Conservation (phyloP, 1,140 invertebrate species). For the Sinella curviseta region DNA sequence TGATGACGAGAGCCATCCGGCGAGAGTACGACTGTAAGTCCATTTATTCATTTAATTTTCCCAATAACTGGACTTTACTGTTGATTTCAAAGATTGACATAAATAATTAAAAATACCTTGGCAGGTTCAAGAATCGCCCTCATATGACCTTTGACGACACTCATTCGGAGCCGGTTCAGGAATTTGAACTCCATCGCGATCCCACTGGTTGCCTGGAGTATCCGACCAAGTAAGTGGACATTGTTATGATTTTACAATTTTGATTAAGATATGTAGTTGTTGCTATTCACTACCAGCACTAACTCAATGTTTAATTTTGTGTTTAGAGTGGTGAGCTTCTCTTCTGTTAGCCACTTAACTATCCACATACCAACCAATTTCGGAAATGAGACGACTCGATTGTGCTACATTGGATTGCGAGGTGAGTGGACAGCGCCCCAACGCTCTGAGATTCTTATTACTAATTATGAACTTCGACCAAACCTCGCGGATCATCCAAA, state of each 20-base stretch:
- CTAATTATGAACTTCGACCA: slow-evolving; percentile 81
- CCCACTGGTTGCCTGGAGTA: slow-evolving; percentile 79
- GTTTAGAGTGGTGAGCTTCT: slow-evolving; percentile 82
- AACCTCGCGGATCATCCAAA: slow-evolving; percentile 82
- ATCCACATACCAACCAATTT: slow-evolving; percentile 87
- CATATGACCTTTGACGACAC: slow-evolving; percentile 92
- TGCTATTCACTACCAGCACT: neutral
- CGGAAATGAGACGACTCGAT: slow-evolving; percentile 76
- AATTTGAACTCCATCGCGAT: slow-evolving; percentile 85
- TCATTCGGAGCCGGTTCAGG: slow-evolving; percentile 72
- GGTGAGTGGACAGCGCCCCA: slow-evolving; percentile 85
- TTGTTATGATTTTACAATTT: too few relatives aligned
- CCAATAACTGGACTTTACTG: neutral
- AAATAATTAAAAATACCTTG: slow-evolving; percentile 9
- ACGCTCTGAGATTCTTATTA: slow-evolving; percentile 84
- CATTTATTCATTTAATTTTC: neutral
- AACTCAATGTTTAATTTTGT: slow-evolving; percentile 27
- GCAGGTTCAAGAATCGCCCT: slow-evolving; percentile 85
- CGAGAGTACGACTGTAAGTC: slow-evolving; percentile 81
- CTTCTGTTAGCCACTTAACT: slow-evolving; percentile 80
- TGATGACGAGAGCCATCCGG: slow-evolving; percentile 78
- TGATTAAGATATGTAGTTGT: too few relatives aligned
- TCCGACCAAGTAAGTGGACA: slow-evolving; percentile 74
- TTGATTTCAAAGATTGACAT: neutral
- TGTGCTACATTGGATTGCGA: slow-evolving; percentile 93